A percentile compares a stretch with the other conserved stretches of the same genome.
Evolutionary conservation across 2,113 vertebrate species (phyloP).

Genomic region (Thalassarche chlororhynchos): DNA sequence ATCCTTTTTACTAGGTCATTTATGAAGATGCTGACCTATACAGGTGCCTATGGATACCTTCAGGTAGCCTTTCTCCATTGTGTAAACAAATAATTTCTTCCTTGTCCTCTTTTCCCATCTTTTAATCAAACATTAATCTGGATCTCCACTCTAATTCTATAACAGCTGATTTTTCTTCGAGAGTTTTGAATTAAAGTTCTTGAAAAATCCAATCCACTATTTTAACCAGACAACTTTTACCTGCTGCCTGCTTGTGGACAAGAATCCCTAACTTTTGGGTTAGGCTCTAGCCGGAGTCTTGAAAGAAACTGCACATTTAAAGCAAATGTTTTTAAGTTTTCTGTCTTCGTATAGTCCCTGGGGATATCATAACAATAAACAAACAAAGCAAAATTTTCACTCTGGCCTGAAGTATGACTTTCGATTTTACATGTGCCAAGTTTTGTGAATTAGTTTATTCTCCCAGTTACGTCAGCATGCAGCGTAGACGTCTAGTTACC

Average conservation of each 20-base stretch:
- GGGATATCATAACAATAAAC: constrained; percentile 25
- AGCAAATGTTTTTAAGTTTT: neutral
- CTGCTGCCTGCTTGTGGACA: neutral
- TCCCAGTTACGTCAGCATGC: neutral
- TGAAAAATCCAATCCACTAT: neutral
- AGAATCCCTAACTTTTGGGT: neutral
- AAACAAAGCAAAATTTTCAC: constrained; percentile 20
- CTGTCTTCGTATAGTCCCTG: neutral
- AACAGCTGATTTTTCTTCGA: neutral
- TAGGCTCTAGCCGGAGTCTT: neutral
- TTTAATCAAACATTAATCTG: neutral
- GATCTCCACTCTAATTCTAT: neutral
- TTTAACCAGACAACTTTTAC: neutral
- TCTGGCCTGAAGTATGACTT: constrained; percentile 8
- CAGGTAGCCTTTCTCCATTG: neutral
- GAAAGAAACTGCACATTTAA: neutral
- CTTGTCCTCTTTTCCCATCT: neutral
- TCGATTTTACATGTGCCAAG: neutral
- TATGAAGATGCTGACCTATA: neutral
- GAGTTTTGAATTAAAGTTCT: neutral
- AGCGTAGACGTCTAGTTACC: neutral
- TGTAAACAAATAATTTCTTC: neutral
- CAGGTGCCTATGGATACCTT: neutral
- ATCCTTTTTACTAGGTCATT: neutral
- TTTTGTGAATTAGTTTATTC: constrained; percentile 7